Evolutionary conservation across 1,140 invertebrate species (phyloP), one percentile per base, ranked within the genome.

Genomic region (Aphaenogaster rudis): DNA sequence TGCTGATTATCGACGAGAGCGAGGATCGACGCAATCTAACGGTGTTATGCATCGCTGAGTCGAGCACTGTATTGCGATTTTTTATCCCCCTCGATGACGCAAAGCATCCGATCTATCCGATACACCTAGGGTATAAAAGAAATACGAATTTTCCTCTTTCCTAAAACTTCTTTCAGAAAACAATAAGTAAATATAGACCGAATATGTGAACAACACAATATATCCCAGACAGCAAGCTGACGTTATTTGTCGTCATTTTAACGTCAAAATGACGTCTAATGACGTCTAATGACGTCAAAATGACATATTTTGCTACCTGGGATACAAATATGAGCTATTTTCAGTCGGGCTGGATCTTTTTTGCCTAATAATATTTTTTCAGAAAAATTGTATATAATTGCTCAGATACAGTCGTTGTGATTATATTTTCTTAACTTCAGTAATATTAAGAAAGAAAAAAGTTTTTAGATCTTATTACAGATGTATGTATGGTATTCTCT

Each of bases 1-100:
- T 6, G 50, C 21, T 72, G 80, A 74, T 82, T 50, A 82, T 61
- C 80, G 36, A 48, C 74, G 13, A 48, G 61, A 71, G 21, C 52
- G 21, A 33, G 28, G 66, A 82, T 72, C 66, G 42, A 61, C 42
- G 52, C 67, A 59, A 67, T 82, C 42, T 66, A 39, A 81, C 79
- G 66, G 39, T 61, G 52, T 82, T 72, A 72, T 82, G 79, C 52
- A 72, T 82, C 54, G 39, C 54, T 82, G 67, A 33, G 42, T 57
- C 67, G 39, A 59, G 17, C 15, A 42, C n/a, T 36, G 36, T 54
- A 45, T 81, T n/a, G 21, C 36, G 1, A 82, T 57, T 42, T 57
- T 72, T 57, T 66, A 45, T 21, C 21, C 42, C 42, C 50, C 11
- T 54, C n/a, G 13, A 79, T 39, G 13, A 17, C 66, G 39, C 50